Evolutionary conservation across 1,140 invertebrate species (phyloP), one percentile per base, ranked within the genome.

Genomic region (Eriocheir sinensis): DNA sequence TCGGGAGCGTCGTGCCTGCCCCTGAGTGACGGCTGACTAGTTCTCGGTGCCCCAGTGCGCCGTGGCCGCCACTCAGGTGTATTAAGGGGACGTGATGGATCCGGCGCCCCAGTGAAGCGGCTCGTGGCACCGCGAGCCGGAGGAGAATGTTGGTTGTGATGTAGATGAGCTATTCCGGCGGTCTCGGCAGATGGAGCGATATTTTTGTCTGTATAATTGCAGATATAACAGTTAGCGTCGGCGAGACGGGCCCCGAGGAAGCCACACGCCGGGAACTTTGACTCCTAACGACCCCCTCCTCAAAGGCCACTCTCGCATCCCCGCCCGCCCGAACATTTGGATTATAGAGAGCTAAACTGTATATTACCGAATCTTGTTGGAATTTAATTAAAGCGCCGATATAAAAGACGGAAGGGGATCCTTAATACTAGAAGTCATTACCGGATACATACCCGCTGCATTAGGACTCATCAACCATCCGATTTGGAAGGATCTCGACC

Each of bases 151-250:
- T 38, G 83, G 91, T 83, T 83, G 91, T 92, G 91, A 41, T 83
- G 72, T 30, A 79, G 38, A 44, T 92, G 91, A 92, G 91, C 34
- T 40, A 92, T 83, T 92, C 27, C 48, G 91, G 91, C 48, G 36
- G 41, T 72, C 53, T 60, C 60, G 90, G 53, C 90, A 80, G 90
- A 91, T 80, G 72, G 36, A 91, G 90, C 27, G 90, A 92, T 92
- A 92, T 92, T 92, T 92, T 92, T 83, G 91, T 41, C 79, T 92
- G 91, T 83, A 83, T 92, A 83, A 92, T 92, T 83, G 79, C 91
- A 83, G 90, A 80, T 83, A 83, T 92, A 48, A 92, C 79, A 83
- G 91, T 92, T 83, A 92, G 79, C 44, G 91, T 92, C 91, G n/a
- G 91, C n/a, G 40, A 38, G 40, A 44, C 38, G 44, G 34, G 40